Evolutionary conservation across 2,797 vertebrate species (phyloP).

Genomic region (Myotis myotis): DNA sequence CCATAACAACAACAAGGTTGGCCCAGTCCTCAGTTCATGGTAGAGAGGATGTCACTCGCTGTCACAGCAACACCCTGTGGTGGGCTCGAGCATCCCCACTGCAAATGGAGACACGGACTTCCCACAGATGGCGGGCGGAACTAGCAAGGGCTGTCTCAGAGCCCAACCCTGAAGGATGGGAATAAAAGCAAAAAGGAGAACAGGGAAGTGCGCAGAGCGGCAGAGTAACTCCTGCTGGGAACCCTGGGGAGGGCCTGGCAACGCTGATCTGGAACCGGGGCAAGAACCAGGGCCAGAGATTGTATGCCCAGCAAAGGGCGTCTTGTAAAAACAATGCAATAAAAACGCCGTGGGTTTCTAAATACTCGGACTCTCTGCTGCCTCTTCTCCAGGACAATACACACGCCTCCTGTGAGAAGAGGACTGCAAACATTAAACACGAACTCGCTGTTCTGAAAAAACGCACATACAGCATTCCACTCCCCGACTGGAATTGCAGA

Average conservation of each 20-base stretch:
- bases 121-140: not conserved
- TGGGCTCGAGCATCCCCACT: not conserved
- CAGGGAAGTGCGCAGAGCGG: not conserved
- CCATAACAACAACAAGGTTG: no score
- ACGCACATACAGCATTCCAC: accelerated
- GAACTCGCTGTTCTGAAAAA: not conserved
- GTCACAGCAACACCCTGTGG: not conserved
- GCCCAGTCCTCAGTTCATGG: accelerated
- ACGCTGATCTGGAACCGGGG: not conserved
- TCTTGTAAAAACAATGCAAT: not conserved
- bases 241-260: not conserved
- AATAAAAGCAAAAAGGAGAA: not conserved
- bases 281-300: not conserved
- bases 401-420: not conserved
- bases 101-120: not conserved
- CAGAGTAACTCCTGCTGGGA: not conserved
- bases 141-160: not conserved
- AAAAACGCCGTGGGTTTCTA: not conserved
- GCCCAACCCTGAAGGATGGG: not conserved
- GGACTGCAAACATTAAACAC: not conserved
- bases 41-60: not conserved
- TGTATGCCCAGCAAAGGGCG: not conserved
- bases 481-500: not conserved
- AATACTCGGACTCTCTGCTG: not conserved
- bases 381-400: slow-evolving; percentile 26